Evolutionary conservation across 1,140 invertebrate species (phyloP).

Genomic region (Temnothorax nylanderi): DNA sequence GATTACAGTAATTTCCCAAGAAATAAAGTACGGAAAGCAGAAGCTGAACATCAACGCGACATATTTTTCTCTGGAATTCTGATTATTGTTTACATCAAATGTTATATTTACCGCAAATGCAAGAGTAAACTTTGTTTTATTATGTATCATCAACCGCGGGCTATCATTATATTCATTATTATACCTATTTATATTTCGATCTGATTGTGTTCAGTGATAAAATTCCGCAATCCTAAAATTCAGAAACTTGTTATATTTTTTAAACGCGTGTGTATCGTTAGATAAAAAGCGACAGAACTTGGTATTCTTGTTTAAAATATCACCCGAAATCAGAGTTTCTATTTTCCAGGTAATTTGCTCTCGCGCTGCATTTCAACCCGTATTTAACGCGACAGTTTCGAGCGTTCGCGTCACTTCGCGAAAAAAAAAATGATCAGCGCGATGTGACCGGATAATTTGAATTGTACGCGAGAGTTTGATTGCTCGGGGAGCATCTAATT

Average conservation of each 20-base stretch:
- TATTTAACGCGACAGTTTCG: not conserved
- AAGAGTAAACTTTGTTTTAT: not conserved
- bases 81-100: not conserved
- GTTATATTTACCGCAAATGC: not conserved
- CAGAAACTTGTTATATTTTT: not conserved
- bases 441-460: slow-evolving; percentile 32
- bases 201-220: not conserved
- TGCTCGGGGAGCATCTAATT: slow-evolving; percentile 43
- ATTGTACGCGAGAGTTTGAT: slow-evolving; percentile 43
- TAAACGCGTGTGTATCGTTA: not conserved
- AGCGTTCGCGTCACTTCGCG: not conserved
- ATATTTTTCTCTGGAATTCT: not conserved
- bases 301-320: not conserved
- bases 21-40: not conserved
- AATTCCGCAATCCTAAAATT: not conserved
- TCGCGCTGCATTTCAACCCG: not conserved
- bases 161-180: not conserved
- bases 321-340: not conserved
- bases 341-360: not conserved
- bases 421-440: slow-evolving; percentile 24
- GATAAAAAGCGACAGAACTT: not conserved
- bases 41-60: not conserved
- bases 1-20: not conserved
- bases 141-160: not conserved
- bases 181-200: not conserved